Evolutionary conservation across 2,113 vertebrate genomes (phyloP).

Genomic region (Oxyura jamaicensis): DNA sequence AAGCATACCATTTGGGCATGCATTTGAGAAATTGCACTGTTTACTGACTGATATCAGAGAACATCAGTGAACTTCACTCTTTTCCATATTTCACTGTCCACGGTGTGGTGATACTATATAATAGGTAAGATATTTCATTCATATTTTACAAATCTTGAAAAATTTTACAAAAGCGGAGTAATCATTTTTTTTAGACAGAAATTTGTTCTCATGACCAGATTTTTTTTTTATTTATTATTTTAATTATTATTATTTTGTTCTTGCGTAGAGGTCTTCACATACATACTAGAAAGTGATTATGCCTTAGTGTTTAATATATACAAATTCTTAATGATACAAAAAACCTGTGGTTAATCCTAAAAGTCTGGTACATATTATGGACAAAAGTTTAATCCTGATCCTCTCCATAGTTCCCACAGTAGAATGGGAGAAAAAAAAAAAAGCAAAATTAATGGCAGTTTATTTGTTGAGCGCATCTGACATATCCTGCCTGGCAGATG

Average conservation of each 20-base stretch:
- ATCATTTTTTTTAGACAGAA: not conserved
- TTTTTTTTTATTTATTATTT: too few species aligned
- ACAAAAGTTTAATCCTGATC: not conserved
- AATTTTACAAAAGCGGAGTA: not conserved
- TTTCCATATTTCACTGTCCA: not conserved
- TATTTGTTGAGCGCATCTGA: not conserved
- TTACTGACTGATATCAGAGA: not conserved
- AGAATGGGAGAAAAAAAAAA: not conserved
- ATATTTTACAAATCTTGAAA: not conserved
- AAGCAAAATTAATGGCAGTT: not conserved
- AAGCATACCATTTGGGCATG: rapidly evolving
- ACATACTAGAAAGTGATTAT: not conserved
- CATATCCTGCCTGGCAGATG: not conserved
- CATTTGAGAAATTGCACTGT: not conserved
- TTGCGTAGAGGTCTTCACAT: not conserved
- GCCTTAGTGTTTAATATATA: not conserved
- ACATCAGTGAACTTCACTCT: not conserved
- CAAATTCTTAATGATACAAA: not conserved
- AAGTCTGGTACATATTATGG: not conserved
- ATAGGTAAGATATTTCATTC: not conserved
- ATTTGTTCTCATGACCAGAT: not conserved
- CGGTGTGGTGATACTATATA: not conserved
- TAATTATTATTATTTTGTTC: too few species aligned
- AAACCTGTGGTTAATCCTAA: not conserved
- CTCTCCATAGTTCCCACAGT: not conserved